Conservation (phyloP, 2,797 vertebrate genomes). For the Myotis planiceps region DNA sequence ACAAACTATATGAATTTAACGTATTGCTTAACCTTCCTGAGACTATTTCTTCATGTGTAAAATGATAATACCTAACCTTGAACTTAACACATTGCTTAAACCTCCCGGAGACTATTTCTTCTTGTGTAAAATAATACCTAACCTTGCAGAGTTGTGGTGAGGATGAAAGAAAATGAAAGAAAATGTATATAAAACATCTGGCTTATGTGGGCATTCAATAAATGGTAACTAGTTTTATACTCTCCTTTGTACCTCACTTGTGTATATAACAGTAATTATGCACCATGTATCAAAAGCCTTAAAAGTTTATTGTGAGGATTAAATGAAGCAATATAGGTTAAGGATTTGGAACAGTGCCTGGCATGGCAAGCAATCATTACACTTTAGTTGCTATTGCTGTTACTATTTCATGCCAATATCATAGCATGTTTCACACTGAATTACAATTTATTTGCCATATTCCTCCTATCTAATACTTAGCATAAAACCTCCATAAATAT, state of each 20-base stretch:
- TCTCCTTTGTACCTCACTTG: conserved; percentile 46
- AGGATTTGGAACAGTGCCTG: neutral
- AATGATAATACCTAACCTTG: conserved; percentile 26
- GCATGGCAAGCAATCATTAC: neutral
- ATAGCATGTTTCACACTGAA: neutral
- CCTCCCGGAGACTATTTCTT: conserved; percentile 44
- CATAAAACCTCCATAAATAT: conserved; percentile 15
- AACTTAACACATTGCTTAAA: conserved; percentile 50
- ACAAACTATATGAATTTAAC: neutral
- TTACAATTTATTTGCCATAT: neutral
- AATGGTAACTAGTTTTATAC: conserved; percentile 25
- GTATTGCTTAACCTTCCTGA: conserved; percentile 54
- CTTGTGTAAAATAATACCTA: conserved; percentile 54
- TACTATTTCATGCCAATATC: neutral
- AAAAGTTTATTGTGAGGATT: conserved; percentile 40
- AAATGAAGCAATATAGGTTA: conserved; percentile 50
- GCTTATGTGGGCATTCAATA: neutral
- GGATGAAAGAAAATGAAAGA: conserved; percentile 21
- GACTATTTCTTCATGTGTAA: conserved; percentile 42
- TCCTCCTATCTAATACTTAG: neutral
- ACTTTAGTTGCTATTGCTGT: neutral
- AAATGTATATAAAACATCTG: neutral
- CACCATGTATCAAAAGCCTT: neutral
- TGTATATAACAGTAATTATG: conserved; percentile 33
- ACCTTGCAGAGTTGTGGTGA: neutral